phyloP scores from a whole-genome alignment of 2,797 vertebrate genomes.

The Mycteria americana region DNA sequence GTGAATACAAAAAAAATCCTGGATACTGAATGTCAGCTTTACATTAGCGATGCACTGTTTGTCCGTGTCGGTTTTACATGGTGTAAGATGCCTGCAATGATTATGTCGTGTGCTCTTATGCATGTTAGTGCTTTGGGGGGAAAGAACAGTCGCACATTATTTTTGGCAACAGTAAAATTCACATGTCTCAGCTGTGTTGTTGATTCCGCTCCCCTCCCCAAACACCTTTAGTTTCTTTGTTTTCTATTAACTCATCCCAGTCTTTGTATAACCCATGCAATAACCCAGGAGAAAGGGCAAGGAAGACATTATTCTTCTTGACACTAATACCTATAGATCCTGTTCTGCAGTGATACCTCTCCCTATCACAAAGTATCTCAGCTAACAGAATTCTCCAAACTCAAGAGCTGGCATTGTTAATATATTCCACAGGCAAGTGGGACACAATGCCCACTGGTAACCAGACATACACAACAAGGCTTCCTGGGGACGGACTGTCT shows the following conservation, averaged over 20 bases:
- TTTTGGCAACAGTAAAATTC: conserved; percentile 40
- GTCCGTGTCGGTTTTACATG: not conserved
- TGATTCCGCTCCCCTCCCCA: not conserved
- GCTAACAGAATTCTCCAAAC: conserved; percentile 53
- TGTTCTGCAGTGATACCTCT: conserved; percentile 56
- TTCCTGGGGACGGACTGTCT: not conserved
- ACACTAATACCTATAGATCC: conserved; percentile 72
- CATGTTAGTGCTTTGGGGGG: conserved; percentile 10
- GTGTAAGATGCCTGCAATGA: not conserved
- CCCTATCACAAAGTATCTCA: conserved; percentile 49
- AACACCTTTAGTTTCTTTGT: conserved; percentile 60
- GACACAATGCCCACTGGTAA: conserved; percentile 23
- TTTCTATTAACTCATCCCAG: conserved; percentile 66
- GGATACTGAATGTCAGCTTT: not conserved
- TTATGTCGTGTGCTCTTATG: not conserved
- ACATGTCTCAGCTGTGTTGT: not conserved
- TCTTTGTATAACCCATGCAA: conserved; percentile 67
- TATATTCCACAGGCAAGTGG: conserved; percentile 28
- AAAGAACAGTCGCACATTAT: not conserved
- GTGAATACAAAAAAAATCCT: not conserved
- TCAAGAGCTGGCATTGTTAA: conserved; percentile 57
- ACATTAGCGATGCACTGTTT: not conserved
- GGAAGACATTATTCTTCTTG: conserved; percentile 73
- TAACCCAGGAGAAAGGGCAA: conserved; percentile 73
- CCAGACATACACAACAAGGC: not conserved